Conservation (phyloP, 2,797 vertebrate genomes). For the Champsocephalus esox region DNA sequence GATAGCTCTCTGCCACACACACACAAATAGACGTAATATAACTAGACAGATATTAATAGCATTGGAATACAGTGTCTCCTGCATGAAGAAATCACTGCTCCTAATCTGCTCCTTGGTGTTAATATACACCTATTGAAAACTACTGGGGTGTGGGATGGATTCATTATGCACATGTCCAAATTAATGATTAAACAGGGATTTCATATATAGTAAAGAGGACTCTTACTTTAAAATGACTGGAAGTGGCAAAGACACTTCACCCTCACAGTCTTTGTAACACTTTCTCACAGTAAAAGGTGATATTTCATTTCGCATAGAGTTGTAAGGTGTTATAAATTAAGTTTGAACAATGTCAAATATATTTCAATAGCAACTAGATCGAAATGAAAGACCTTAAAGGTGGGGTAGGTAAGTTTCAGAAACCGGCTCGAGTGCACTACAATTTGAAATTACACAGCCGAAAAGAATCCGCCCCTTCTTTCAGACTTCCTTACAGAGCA, state of each 20-base stretch:
- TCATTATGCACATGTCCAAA: slow-evolving; percentile 55
- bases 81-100: slow-evolving; percentile 31
- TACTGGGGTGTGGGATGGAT: slow-evolving; percentile 61
- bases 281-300: not conserved
- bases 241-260: slow-evolving; percentile 13
- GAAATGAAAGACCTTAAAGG: not conserved
- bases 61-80: slow-evolving; percentile 36
- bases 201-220: slow-evolving; percentile 16
- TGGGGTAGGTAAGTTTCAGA: too few species aligned
- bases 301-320: slow-evolving; percentile 2
- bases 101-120: slow-evolving; percentile 27
- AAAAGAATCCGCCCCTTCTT: too few species aligned
- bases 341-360: slow-evolving; percentile 4
- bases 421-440: too few species aligned
- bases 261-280: not conserved
- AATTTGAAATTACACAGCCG: too few species aligned
- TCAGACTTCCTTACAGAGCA: too few species aligned
- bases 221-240: slow-evolving; percentile 24
- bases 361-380: not conserved
- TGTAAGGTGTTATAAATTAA: slow-evolving; percentile 3
- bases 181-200: slow-evolving; percentile 41
- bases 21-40: slow-evolving; percentile 36
- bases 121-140: slow-evolving; percentile 39
- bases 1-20: slow-evolving; percentile 23
- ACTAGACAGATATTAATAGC: slow-evolving; percentile 58